Conservation (phyloP, 1,140 invertebrate genomes). For the Ceratina calcarata region DNA sequence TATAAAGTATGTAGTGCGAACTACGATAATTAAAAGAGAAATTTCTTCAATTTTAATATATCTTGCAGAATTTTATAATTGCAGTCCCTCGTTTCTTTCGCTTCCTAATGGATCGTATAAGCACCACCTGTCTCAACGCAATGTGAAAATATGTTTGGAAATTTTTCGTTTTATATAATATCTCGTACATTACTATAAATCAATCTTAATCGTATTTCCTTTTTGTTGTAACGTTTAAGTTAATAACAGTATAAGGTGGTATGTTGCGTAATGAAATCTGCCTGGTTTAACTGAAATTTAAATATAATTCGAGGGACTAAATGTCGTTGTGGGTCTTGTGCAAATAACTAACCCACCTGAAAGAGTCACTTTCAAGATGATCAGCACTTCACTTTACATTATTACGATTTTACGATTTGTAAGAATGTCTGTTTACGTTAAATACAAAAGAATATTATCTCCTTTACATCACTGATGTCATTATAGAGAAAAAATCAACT, state of each 20-base stretch:
- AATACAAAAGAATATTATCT: conserved; percentile 2
- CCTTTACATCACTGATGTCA: background rate
- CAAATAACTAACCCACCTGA: conserved; percentile 26
- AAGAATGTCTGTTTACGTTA: background rate
- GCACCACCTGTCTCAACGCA: conserved; percentile 19
- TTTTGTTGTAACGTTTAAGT: conserved; percentile 11
- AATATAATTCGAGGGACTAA: conserved; percentile 43
- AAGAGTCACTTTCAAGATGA: conserved; percentile 62
- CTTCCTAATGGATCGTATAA: conserved; percentile 16
- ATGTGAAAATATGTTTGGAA: no score
- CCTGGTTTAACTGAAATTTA: background rate
- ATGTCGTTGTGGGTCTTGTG: conserved; percentile 29
- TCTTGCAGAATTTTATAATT: conserved; percentile 21
- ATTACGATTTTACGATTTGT: background rate
- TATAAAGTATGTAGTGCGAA: conserved; percentile 32
- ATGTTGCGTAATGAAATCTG: conserved; percentile 18
- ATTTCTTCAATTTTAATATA: conserved; percentile 30
- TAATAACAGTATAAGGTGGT: conserved; percentile 25
- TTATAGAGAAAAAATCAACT: background rate
- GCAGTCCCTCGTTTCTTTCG: conserved; percentile 35
- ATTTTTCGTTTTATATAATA: conserved; percentile 10
- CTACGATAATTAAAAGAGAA: conserved; percentile 40
- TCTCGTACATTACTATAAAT: conserved; percentile 23
- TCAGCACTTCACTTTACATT: conserved; percentile 33
- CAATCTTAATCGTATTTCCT: conserved; percentile 2